phyloP scores from a whole-genome alignment of 2,888 invertebrate genomes.

The Papilio gigon region DNA sequence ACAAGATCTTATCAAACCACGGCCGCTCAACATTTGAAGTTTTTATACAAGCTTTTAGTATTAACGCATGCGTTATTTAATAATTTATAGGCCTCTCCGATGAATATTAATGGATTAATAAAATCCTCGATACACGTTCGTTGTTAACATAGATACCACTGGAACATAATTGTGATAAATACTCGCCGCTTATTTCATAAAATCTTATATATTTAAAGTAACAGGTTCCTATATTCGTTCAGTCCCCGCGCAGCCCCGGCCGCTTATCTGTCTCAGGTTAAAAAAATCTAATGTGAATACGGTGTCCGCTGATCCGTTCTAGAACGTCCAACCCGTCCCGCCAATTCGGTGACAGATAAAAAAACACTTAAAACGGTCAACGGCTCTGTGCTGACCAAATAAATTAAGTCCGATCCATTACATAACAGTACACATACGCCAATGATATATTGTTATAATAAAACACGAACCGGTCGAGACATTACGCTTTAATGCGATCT shows the following conservation, averaged over 20 bases:
- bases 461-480: constrained; percentile 63
- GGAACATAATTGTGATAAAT: constrained; percentile 5
- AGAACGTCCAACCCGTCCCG: constrained; percentile 51
- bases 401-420: constrained; percentile 75
- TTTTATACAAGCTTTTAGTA: constrained; percentile 14
- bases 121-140: constrained; percentile 9
- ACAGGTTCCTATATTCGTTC: constrained; percentile 23
- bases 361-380: constrained; percentile 65
- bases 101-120: constrained; percentile 12
- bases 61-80: constrained; percentile 13
- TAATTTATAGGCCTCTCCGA: constrained; percentile 9
- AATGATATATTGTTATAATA: constrained; percentile 74
- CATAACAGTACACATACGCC: constrained; percentile 67
- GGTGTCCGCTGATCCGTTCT: constrained; percentile 44
- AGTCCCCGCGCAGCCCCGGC: constrained; percentile 11
- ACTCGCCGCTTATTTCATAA: neutral
- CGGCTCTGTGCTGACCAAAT: constrained; percentile 66
- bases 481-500: constrained; percentile 68
- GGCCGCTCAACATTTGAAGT: constrained; percentile 2
- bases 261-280: constrained; percentile 24
- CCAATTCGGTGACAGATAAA: constrained; percentile 57
- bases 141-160: constrained; percentile 19
- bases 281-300: constrained; percentile 41
- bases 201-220: constrained; percentile 5
- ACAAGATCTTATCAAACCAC: constrained; percentile 27